Evolutionary conservation across 35 echinoderm and acorn worm species (phyloP), one percentile per base, ranked within the genome.

Genomic region (Diadema setosum): DNA sequence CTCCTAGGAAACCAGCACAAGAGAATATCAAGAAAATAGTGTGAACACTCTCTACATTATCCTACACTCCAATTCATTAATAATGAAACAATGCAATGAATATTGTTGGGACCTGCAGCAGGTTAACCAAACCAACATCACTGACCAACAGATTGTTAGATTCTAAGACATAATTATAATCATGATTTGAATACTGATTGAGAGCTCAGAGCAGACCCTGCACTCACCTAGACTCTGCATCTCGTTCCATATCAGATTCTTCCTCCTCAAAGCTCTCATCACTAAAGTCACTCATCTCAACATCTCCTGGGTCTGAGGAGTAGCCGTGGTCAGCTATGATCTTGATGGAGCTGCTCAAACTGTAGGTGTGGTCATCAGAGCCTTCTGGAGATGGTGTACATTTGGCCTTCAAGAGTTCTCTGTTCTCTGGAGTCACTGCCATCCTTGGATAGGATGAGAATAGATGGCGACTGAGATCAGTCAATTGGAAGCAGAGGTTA

Each of bases 381-480:
- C 88, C 70, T 17, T 85, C 46, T 20, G 93, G 93, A 14, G 93
- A 90, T 41, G 93, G 87, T 17, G 91, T 97, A 75, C 95, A 97
- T 55, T 93, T 97, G 20, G 90, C 87, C 69, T 92, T 84, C 16
- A 96, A 82, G 21, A 90, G 59, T 57, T 90, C 94, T 58, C 81
- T 83, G 11, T 76, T 92, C 37, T 65, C 48, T 30, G 94, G 94
- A 2, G 90, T 91, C 27, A 83, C 85, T 5, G 87, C 82, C 52
- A 80, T 42, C 31, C 82, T 85, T n/a, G n/a, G n/a, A n/a, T n/a
- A n/a, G n/a, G n/a, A n/a, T n/a, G n/a, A n/a, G n/a, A n/a, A n/a
- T n/a, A n/a, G n/a, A n/a, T n/a, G n/a, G n/a, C n/a, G n/a, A n/a
- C n/a, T n/a, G n/a, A n/a, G n/a, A n/a, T n/a, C n/a, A n/a, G n/a